Conservation (phyloP, 2,797 vertebrate genomes). For the Heteromormyrus szaboi region DNA sequence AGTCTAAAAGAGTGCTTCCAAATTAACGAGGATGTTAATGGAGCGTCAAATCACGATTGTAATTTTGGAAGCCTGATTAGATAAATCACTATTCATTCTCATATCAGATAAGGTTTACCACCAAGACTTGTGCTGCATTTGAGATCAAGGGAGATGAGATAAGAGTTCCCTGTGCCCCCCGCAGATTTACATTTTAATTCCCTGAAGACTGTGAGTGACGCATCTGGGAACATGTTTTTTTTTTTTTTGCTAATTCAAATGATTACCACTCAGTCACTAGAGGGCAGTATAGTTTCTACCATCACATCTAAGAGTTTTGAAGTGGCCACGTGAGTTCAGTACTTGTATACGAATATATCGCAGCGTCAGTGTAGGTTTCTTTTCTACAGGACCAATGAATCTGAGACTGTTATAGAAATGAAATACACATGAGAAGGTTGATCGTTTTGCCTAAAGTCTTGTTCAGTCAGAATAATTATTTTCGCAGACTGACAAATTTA, state of each 20-base stretch:
- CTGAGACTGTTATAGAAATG: background rate
- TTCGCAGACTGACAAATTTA: background rate
- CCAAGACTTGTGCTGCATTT: background rate
- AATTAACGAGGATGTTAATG: background rate
- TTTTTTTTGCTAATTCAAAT: conserved; percentile 15
- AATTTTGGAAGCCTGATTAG: background rate
- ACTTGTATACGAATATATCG: background rate
- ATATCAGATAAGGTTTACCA: background rate
- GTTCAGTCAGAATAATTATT: background rate
- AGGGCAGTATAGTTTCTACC: conserved; percentile 54
- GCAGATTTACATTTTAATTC: conserved; percentile 26
- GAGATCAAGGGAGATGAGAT: background rate
- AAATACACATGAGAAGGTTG: background rate
- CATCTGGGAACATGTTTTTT: background rate
- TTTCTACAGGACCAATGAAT: background rate
- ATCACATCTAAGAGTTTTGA: conserved; percentile 6
- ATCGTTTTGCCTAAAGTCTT: background rate
- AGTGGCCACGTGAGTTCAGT: background rate
- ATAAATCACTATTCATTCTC: background rate
- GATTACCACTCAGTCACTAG: conserved; percentile 40
- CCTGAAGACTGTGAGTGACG: conserved; percentile 17
- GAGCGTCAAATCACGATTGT: background rate
- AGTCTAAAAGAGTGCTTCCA: background rate
- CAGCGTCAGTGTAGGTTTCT: background rate
- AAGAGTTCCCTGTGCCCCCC: background rate